Base-by-base conservation (phyloP, 1,140 invertebrate species). In the Argopecten irradians region DNA sequence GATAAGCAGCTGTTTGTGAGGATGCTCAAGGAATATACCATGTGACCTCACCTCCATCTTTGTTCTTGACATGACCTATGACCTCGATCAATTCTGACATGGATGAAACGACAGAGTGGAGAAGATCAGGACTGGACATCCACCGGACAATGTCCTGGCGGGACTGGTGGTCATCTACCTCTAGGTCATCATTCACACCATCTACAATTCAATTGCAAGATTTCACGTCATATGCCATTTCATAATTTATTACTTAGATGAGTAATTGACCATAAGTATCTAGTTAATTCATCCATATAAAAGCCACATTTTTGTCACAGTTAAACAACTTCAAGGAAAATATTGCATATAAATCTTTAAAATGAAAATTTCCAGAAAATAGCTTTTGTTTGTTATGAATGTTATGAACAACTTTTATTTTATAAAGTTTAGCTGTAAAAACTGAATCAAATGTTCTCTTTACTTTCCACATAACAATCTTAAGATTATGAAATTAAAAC, bases 61-160 rank as follows among this genome's bases (percentile, higher is more conserved):
- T 92, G 82, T 91, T 90, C 41, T 93, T 92, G 22, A 94, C 86
- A 35, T 93, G 91, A 35, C 86, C 89, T 13, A 92, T 83, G 13
- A 92, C 92, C 46, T 94, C 92, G 28, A 93, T 89, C 2, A 95
- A 87, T 43, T 95, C 94, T n/a, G 91, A 91, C 83, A 93, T 93
- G n/a, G 93, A 92, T 5, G 91, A 89, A 0, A 93, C 87, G 7
- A 94, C 91, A 28, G 92, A 91, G 22, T 93, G 88, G 32, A 93
- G 82, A 14, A 95, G 90, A 22, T 93, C 91, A 39, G 91, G 82
- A 88, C 94, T 94, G 5, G 92, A 93, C 39, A 95, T 89, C 94
- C 94, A 95, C 13, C 85, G 82, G 28, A 93, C 35, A 16, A 93
- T 87, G 43, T 71, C 55, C 22, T 28, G 55, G 22, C 55, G 55